Percentiles rank a stretch among this genome's conserved stretches.
Conservation (phyloP, 2,113 vertebrate species). For the Puffinus mauretanicus region DNA sequence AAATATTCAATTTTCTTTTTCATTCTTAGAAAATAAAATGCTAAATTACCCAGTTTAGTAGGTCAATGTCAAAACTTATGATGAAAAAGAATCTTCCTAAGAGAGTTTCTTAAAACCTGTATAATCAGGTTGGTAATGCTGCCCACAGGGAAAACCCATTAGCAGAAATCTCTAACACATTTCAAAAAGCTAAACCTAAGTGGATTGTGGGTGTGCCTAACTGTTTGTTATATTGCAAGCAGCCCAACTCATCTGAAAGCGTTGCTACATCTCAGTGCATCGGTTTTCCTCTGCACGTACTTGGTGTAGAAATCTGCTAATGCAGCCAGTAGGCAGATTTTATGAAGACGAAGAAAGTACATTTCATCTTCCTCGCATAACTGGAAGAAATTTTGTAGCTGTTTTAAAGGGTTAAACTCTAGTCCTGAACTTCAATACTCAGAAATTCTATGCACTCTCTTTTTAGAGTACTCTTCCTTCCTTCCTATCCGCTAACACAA, state of each 20-base stretch:
- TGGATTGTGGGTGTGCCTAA: constrained; percentile 34
- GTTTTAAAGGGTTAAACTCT: constrained; percentile 20
- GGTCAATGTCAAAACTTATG: constrained; percentile 63
- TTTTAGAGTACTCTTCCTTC: constrained; percentile 71
- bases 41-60: constrained; percentile 69
- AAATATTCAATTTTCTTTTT: constrained; percentile 68
- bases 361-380: not conserved
- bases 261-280: not conserved
- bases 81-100: constrained; percentile 64
- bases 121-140: constrained; percentile 69
- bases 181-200: constrained; percentile 52
- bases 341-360: not conserved
- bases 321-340: not conserved
- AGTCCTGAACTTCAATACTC: constrained; percentile 13
- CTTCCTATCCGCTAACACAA: constrained; percentile 66
- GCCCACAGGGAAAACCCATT: constrained; percentile 67
- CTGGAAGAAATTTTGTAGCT: not conserved
- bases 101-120: constrained; percentile 63
- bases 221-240: not conserved
- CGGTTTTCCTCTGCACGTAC: not conserved
- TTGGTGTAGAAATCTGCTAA: not conserved
- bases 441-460: constrained; percentile 51
- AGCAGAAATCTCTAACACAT: constrained; percentile 61
- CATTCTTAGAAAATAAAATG: constrained; percentile 61
- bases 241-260: not conserved